Percentiles rank a stretch among this genome's conserved stretches.
phyloP scores from a whole-genome alignment of 2,888 invertebrate genomes.

The Bellardia bayeri region DNA sequence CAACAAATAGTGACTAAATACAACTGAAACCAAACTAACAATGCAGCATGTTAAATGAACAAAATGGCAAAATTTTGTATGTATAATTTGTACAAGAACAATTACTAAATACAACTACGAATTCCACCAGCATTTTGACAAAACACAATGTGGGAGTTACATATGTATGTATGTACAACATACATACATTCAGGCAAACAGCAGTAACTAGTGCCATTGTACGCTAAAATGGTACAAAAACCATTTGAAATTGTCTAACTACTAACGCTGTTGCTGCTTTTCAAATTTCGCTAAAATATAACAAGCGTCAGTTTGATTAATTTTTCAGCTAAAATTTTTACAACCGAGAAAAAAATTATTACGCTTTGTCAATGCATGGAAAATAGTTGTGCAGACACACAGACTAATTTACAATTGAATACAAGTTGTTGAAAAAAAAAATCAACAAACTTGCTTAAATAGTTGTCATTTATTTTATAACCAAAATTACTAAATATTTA shows the following conservation, averaged over 20 bases:
- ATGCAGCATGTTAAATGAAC: slow-evolving; percentile 59
- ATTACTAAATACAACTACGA: slow-evolving; percentile 43
- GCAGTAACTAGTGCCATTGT: slow-evolving; percentile 60
- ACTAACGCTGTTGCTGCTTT: slow-evolving; percentile 5
- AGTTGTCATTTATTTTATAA: not conserved
- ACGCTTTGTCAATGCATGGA: slow-evolving; percentile 25
- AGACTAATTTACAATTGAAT: slow-evolving; percentile 44
- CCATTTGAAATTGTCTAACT: slow-evolving; percentile 35
- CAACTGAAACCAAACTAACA: slow-evolving; percentile 63
- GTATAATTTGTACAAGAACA: slow-evolving; percentile 23
- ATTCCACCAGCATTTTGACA: slow-evolving; percentile 52
- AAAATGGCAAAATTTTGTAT: slow-evolving; percentile 42
- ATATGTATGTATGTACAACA: too few species aligned
- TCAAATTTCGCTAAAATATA: slow-evolving; percentile 38
- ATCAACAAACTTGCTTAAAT: not conserved
- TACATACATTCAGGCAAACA: slow-evolving; percentile 39
- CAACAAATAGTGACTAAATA: slow-evolving; percentile 52
- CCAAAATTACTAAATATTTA: not conserved
- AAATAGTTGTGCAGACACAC: not conserved
- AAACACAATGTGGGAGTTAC: slow-evolving; percentile 58
- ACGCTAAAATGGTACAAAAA: slow-evolving; percentile 48
- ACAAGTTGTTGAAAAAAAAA: not conserved
- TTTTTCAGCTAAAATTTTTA: slow-evolving; percentile 41
- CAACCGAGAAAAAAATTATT: not conserved
- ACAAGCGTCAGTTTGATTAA: slow-evolving; percentile 54